Evolutionary conservation across 2,888 invertebrate species (phyloP), one percentile per base, ranked within the genome.

Genomic region (Homarus gammarus): DNA sequence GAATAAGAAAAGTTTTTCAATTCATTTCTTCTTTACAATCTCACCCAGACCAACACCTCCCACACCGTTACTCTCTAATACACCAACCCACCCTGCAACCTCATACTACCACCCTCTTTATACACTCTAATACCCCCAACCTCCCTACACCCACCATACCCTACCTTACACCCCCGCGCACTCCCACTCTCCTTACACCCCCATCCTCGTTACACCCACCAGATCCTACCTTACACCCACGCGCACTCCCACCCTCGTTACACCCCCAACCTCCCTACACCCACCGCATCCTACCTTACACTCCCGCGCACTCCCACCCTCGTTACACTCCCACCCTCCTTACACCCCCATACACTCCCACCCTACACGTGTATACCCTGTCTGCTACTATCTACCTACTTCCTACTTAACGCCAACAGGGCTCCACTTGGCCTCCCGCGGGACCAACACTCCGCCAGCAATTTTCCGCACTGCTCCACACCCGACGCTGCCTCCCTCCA

Each of bases 381-480:
- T 56, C 56, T 18, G 2, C 56, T 44, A 44, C 5, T 8, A 44
- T 44, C 44, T 18, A 8, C 56, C 56, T 18, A 8, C 56, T 2
- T 18, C 56, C 56, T 18, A 8, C 56, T 18, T 18, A 18, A 8
- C 56, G 56, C 2, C 22, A 8, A 56, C 56, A 18, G 22, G 22
- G 2, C 44, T 44, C 12, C 44, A 44, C 44, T 44, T 12, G 56
- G 10, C 56, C 56, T 56, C 56, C 56, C 56, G 6, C 15, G 56
- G 56, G 22, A 56, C 56, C 56, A 56, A 18, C 56, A 56, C 15
- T 56, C 56, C 22, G 22, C 12, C 56, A 56, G 15, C 56, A 56
- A 56, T 56, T 56, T 56, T 56, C 56, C 56, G 56, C 56, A 56
- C 56, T 56, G 56, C 22, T 56, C 56, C 56, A 56, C 56, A 18